Percentiles rank a stretch among this genome's conserved stretches.
phyloP scores from a whole-genome alignment of 2,797 vertebrate species.

The Erithacus rubecula region DNA sequence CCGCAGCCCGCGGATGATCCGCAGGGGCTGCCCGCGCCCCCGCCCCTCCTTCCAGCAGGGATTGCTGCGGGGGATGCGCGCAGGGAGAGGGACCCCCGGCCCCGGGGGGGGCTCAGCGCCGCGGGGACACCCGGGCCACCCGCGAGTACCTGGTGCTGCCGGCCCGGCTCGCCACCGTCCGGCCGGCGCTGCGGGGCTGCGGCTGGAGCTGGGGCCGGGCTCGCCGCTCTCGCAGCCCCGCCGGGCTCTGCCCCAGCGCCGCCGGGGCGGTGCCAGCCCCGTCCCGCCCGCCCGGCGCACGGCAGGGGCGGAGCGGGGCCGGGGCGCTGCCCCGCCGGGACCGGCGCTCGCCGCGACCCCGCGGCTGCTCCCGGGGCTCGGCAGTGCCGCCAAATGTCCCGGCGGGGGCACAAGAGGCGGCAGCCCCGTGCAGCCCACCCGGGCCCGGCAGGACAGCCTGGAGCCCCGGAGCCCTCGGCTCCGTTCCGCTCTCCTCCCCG shows the following conservation, averaged over 20 bases:
- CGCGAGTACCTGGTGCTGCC: background rate
- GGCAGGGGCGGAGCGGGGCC: background rate
- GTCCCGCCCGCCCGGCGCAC: background rate
- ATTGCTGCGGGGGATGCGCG: background rate
- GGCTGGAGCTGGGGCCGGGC: background rate
- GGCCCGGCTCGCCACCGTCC: background rate
- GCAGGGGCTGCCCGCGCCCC: background rate
- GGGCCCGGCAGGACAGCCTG: too few species aligned
- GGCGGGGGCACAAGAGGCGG: background rate
- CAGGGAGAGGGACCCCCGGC: background rate
- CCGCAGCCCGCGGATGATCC: background rate
- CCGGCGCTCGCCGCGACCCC: fast-evolving
- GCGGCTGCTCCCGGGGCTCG: fast-evolving
- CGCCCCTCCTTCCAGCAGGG: background rate
- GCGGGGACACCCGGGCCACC: background rate
- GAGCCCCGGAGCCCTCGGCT: too few species aligned
- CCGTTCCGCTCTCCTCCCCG: background rate
- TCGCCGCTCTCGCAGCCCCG: too few species aligned
- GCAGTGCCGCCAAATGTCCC: fast-evolving
- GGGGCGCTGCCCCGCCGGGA: background rate
- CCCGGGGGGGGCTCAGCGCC: background rate
- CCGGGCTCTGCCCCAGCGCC: too few species aligned
- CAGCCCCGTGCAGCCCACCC: background rate
- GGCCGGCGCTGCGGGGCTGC: background rate
- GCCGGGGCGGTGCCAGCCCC: background rate